Percentiles rank a stretch among this genome's conserved stretches.
Evolutionary conservation across 2,797 vertebrate species (phyloP).

Genomic region (Aythya fuligula): DNA sequence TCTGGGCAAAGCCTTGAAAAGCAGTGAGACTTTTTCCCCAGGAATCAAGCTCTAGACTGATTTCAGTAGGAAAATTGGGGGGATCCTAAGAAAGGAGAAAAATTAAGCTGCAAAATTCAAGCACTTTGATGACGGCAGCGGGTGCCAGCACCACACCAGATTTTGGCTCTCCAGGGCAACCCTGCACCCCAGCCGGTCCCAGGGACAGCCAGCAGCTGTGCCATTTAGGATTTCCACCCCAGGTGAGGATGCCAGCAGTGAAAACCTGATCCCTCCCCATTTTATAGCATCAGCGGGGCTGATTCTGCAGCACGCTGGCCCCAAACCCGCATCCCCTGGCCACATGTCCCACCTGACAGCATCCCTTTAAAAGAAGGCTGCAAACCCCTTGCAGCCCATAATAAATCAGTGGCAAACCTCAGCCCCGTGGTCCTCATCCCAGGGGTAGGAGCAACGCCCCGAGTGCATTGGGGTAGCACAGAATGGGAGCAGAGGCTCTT

Average conservation of each 20-base stretch:
- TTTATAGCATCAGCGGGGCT: rapidly evolving
- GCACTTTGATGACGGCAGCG: no score
- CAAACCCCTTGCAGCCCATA: rapidly evolving
- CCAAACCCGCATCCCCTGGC: rapidly evolving
- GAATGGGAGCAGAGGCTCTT: neutral
- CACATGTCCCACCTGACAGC: rapidly evolving
- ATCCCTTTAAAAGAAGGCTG: neutral
- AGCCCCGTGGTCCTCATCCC: rapidly evolving
- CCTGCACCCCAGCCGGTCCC: neutral
- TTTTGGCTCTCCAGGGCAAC: rapidly evolving
- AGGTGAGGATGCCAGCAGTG: neutral
- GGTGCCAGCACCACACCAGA: neutral
- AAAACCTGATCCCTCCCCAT: rapidly evolving
- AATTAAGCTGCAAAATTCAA: neutral
- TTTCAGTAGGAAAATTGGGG: rapidly evolving
- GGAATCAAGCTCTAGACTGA: neutral
- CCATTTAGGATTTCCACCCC: neutral
- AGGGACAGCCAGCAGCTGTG: rapidly evolving
- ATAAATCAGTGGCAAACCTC: rapidly evolving
- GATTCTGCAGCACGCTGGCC: rapidly evolving
- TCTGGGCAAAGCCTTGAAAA: neutral
- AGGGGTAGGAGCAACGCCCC: no score
- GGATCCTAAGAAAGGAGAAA: neutral
- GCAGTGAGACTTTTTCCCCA: neutral
- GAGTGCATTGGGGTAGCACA: neutral